Evolutionary conservation across 2,888 invertebrate species (phyloP), one percentile per base, ranked within the genome.

Genomic region (Seira sanloemensis): DNA sequence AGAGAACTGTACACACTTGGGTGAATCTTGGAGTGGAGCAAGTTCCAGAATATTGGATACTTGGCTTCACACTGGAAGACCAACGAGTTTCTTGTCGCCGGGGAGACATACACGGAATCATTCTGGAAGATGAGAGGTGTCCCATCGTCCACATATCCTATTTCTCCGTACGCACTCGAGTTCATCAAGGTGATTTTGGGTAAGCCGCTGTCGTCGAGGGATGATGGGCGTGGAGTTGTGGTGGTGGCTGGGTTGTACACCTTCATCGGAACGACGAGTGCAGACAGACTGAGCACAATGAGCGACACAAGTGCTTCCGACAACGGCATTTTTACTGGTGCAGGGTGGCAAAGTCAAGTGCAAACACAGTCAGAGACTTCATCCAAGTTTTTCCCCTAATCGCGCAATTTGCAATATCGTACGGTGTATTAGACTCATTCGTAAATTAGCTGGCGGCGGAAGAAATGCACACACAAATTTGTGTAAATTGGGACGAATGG

Each of bases 21-120:
- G 18, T 37, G 75, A 18, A 81, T 50, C 19, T 86, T 82, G 50
- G 87, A 85, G 9, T 86, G 85, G 5, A 69, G 78, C 27, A 88
- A 86, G n/a, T 84, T 80, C 89, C 89, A 89, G 26, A 85, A 78
- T 0, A 89, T 77, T 0, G 89, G 89, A 50, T 87, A 89, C 0
- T 81, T 66, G 0, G 89, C 88, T 62, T 84, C 86, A 72, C 89
- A 89, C 65, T 84, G 50, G 24, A 89, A 74, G 1, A 78, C 65
- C 1, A 89, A 1, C 37, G 77, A 72, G n/a, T 73, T 54, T 4
- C 87, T 54, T n/a, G 84, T 72, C 4, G 74, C 72, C 0, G 86
- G 82, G 1, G 88, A 83, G 0, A 86, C 80, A 27, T 84, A 84
- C 12, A 86, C 78, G 0, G 86, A 80, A 21, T 86, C 83, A 46